Evolutionary conservation across 2,888 invertebrate genomes (phyloP).

Genomic region (Aplocera efformata): DNA sequence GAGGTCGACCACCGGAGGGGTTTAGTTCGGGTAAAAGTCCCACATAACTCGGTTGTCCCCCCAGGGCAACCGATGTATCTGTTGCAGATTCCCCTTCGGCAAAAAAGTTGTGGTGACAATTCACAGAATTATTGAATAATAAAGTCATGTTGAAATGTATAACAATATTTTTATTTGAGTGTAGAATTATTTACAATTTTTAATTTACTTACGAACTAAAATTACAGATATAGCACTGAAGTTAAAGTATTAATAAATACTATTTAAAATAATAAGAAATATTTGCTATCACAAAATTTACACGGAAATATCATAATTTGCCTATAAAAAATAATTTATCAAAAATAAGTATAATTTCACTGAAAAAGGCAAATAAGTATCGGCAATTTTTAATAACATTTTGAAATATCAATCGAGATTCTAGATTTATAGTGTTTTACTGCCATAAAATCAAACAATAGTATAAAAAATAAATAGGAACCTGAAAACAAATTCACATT

Average conservation of each 20-base stretch:
- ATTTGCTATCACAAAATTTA: too few relatives aligned
- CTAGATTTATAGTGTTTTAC: too few relatives aligned
- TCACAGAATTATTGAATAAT: too few relatives aligned
- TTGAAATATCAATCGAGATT: background rate
- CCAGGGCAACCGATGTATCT: too few relatives aligned
- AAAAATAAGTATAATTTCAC: background rate
- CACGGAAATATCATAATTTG: too few relatives aligned
- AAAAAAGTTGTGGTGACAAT: too few relatives aligned
- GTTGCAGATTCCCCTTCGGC: too few relatives aligned
- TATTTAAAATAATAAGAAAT: conserved; percentile 19
- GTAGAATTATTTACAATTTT: conserved; percentile 41
- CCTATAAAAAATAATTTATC: background rate
- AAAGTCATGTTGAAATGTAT: conserved; percentile 28
- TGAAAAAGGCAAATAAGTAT: background rate
- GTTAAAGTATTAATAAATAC: conserved; percentile 32
- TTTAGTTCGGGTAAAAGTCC: too few relatives aligned
- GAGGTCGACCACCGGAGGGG: too few relatives aligned
- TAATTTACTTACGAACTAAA: conserved; percentile 37
- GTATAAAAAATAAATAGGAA: too few relatives aligned
- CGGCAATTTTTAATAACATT: background rate
- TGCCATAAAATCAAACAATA: too few relatives aligned
- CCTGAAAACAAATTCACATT: background rate
- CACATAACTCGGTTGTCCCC: too few relatives aligned
- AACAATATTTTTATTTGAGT: conserved; percentile 51
- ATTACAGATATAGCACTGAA: conserved; percentile 45